Evolutionary conservation across 2,888 invertebrate genomes (phyloP), one percentile per base, ranked within the genome.

Genomic region (Aethes cnicana): DNA sequence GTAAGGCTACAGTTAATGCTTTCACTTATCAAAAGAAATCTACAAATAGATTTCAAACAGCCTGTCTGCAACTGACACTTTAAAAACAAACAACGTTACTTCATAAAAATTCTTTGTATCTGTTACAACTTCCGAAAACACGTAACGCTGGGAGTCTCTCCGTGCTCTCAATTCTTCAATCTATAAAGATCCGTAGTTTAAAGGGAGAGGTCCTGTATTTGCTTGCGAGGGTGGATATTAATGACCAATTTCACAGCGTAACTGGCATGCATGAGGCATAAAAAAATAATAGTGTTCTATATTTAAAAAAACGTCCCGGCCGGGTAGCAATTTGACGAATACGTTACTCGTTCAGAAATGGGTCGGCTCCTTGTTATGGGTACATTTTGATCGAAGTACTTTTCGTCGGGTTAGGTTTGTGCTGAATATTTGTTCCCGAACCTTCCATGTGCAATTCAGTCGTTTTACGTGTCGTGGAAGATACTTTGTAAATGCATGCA

Each of bases 31-130:
- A 36, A 12, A 36, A 30, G 18, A 36, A 42, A 30, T 36, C 30
- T 37, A 17, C 43, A 36, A 50, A 50, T 44, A 44, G 30, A 37
- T 37, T 43, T 16, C 36, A 20, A 47, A 32, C 32, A 37, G 28
- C 17, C 43, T 63, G 58, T 62, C 64, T 64, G 64, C 66, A 64
- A 68, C 65, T 46, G 57, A 54, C 53, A 50, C 55, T 71, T 70
- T 70, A 72, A 69, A 82, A 81, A 84, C 78, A 83, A 82, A 79
- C 77, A 77, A 81, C 77, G 78, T 75, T 76, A 80, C 72, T 66
- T 72, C 77, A 83, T 84, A 84, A 84, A 84, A 84, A 82, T 72
- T 74, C 74, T 72, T 73, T 75, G 72, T 74, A 70, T 69, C 65
- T 77, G 74, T 74, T 73, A 73, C 74, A 72, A 76, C 79, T 83